A percentile compares a stretch with the other conserved stretches of the same genome.
These are phyloP conservation scores for Trichonephila clavipes DNA, from an alignment of 1,140 invertebrate genomes.

Conservation along the genomic window DNA sequence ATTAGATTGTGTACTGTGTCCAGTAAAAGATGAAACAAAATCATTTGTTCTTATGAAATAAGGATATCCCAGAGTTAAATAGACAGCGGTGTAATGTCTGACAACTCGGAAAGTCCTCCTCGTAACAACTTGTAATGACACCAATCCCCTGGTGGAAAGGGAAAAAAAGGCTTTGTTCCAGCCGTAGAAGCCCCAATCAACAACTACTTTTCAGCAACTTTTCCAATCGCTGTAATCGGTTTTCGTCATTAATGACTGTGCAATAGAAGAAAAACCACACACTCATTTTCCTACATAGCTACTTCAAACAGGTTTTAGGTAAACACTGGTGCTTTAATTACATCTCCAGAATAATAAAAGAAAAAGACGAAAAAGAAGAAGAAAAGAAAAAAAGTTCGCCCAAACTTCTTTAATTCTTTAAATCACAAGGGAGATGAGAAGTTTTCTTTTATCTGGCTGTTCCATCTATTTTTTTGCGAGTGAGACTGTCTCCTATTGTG, in stretches of 20 bases:
- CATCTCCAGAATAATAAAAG: not conserved
- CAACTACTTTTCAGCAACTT: slow-evolving; percentile 4
- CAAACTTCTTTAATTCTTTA: slow-evolving; percentile 67
- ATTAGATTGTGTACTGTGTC: not conserved
- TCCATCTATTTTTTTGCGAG: slow-evolving; percentile 35
- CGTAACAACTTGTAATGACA: not conserved
- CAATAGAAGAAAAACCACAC: slow-evolving; percentile 18
- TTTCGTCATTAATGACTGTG: not conserved
- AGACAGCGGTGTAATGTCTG: not conserved
- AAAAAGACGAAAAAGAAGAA: not conserved
- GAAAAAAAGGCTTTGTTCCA: not conserved
- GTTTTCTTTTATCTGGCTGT: slow-evolving; percentile 30
- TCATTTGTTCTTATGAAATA: not conserved
- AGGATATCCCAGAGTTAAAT: not conserved
- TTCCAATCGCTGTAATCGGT: slow-evolving; percentile 24
- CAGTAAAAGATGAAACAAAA: not conserved
- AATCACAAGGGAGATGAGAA: slow-evolving; percentile 42
- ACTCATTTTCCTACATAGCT: slow-evolving; percentile 22
- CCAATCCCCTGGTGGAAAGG: not conserved
- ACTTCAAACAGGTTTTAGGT: slow-evolving; percentile 53
- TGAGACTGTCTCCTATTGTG: slow-evolving; percentile 20
- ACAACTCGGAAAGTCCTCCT: not conserved
- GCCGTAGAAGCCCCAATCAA: slow-evolving; percentile 24
- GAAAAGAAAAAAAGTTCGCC: not conserved
- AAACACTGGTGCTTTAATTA: slow-evolving; percentile 62